phyloP scores from a whole-genome alignment of 2,888 invertebrate species.

The Incurvaria masculella region DNA sequence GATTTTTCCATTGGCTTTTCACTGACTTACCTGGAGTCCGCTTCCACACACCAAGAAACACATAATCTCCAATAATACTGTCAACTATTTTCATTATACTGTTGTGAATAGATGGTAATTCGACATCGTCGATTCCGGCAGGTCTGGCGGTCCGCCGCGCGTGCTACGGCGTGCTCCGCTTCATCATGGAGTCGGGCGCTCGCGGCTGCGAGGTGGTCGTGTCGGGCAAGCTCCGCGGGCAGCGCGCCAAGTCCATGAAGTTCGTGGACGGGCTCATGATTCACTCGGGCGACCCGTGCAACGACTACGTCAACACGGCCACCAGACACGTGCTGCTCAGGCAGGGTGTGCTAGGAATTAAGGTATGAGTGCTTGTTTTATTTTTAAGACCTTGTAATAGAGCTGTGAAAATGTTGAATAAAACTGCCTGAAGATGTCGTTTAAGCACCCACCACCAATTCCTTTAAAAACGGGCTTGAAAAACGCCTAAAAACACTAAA shows the following conservation, averaged over 20 bases:
- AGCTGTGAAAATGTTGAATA: neutral
- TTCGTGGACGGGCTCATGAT: conserved; percentile 99
- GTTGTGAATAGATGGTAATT: too few relatives aligned
- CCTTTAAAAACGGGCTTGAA: too few relatives aligned
- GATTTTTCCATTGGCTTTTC: too few relatives aligned
- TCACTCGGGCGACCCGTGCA: conserved; percentile 98
- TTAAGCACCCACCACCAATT: too few relatives aligned
- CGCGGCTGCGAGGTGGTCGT: conserved; percentile 99
- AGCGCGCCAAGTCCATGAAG: conserved; percentile 99
- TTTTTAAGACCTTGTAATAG: neutral
- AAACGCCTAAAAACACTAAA: too few relatives aligned
- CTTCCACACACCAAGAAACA: too few relatives aligned
- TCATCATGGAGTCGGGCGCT: conserved; percentile 97
- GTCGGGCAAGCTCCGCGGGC: conserved; percentile 97
- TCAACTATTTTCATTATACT: too few relatives aligned
- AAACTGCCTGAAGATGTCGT: too few relatives aligned
- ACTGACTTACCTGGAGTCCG: too few relatives aligned
- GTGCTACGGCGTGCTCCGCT: conserved; percentile 97
- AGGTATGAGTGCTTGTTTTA: conserved; percentile 53
- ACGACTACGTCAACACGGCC: conserved; percentile 97
- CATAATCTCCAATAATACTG: too few relatives aligned
- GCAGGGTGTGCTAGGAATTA: conserved; percentile 77
- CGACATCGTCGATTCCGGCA: conserved; percentile 22
- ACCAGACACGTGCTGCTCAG: conserved; percentile 96
- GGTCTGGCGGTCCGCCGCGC: conserved; percentile 79